Evolutionary conservation across 1,140 invertebrate genomes (phyloP).

Genomic region (Drosophila santomea): DNA sequence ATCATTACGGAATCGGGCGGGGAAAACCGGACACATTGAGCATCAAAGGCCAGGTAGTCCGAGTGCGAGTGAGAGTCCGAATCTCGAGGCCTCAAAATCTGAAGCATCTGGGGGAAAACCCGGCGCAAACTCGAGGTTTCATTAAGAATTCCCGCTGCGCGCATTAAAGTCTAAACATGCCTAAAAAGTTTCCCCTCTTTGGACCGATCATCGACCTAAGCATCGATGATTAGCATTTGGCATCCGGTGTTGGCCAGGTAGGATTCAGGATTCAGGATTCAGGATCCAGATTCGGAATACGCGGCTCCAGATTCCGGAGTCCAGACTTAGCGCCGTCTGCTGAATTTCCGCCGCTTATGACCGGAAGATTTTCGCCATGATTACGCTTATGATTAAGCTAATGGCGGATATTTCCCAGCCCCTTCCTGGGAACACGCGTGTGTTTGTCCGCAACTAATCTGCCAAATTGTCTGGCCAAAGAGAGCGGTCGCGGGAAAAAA

Average conservation of each 20-base stretch:
- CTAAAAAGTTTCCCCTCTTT: constrained; percentile 68
- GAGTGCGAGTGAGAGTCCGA: constrained; percentile 11
- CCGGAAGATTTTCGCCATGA: constrained; percentile 76
- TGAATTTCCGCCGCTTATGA: constrained; percentile 78
- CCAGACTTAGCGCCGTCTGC: constrained; percentile 68
- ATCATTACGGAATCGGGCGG: constrained; percentile 49
- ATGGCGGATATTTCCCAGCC: constrained; percentile 75
- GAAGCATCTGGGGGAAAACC: constrained; percentile 56
- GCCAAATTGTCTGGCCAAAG: constrained; percentile 75
- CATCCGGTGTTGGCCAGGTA: constrained; percentile 64
- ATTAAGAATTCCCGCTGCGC: constrained; percentile 81
- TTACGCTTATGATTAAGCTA: constrained; percentile 80
- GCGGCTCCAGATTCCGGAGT: constrained; percentile 16
- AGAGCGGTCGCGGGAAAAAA: constrained; percentile 12
- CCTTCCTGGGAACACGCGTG: constrained; percentile 36
- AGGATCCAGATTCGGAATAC: constrained; percentile 9
- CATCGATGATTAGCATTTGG: constrained; percentile 76
- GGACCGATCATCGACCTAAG: constrained; percentile 53
- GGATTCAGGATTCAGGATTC: not conserved
- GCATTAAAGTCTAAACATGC: constrained; percentile 83
- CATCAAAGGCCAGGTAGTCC: constrained; percentile 39
- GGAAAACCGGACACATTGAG: constrained; percentile 60
- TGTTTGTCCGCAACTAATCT: constrained; percentile 76
- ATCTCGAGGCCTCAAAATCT: constrained; percentile 14
- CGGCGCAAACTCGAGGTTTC: constrained; percentile 50